phyloP scores from a whole-genome alignment of 2,888 invertebrate genomes.

The Caenorhabditis angaria region DNA sequence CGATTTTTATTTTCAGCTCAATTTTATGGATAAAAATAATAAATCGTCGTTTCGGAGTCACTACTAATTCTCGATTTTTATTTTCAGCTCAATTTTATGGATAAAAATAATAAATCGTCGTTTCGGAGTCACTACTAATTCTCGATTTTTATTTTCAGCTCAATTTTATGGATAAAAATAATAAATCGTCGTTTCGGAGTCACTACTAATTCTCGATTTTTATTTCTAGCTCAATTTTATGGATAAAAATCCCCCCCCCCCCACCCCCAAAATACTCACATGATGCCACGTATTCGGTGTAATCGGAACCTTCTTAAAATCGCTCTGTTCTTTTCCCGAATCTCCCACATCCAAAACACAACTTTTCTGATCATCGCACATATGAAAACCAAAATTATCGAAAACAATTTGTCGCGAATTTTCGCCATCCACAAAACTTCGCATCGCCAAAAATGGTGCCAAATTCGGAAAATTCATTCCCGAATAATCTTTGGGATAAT shows the following conservation, averaged over 20 bases:
- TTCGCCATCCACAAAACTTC: conserved; percentile 3
- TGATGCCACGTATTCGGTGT: conserved; percentile 43
- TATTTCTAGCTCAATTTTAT: neutral
- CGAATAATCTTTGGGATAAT: neutral
- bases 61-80: too few relatives aligned
- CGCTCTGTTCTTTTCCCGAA: too few relatives aligned
- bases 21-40: too few relatives aligned
- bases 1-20: too few relatives aligned
- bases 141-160: too few relatives aligned
- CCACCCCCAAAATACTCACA: conserved; percentile 17
- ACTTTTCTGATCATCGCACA: conserved; percentile 12
- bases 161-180: neutral
- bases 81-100: too few relatives aligned
- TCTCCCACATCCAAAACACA: conserved; percentile 12
- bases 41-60: too few relatives aligned
- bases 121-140: too few relatives aligned
- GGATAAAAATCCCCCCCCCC: neutral
- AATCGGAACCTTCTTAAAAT: too few relatives aligned
- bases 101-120: too few relatives aligned
- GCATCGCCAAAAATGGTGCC: conserved; percentile 19
- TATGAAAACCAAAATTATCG: conserved; percentile 36
- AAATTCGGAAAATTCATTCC: conserved; percentile 5
- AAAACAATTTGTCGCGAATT: conserved; percentile 23
- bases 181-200: neutral
- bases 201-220: neutral